Conservation (phyloP, 2,113 vertebrate species). For the Eudyptes chrysolophus region DNA sequence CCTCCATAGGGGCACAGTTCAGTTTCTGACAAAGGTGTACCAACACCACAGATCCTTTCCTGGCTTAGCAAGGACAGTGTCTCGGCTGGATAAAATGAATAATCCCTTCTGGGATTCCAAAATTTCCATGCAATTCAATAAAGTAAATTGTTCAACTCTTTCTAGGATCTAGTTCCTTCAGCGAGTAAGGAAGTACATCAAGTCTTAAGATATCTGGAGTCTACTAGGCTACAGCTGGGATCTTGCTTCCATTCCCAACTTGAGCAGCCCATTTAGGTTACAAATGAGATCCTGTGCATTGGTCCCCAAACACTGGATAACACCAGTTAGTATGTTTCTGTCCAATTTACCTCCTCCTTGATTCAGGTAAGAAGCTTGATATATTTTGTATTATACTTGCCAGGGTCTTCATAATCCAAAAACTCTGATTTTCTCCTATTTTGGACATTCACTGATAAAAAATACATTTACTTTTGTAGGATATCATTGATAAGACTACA, state of each 20-base stretch:
- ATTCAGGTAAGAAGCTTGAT: neutral
- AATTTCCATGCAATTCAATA: neutral
- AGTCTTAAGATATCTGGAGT: neutral
- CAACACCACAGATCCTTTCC: neutral
- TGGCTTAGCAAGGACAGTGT: neutral
- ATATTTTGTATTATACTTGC: neutral
- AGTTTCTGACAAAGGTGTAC: neutral
- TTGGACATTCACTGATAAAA: neutral
- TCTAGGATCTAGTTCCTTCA: neutral
- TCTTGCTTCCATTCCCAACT: neutral
- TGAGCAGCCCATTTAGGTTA: neutral
- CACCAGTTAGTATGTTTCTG: neutral
- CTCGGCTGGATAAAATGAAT: neutral
- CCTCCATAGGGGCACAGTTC: neutral
- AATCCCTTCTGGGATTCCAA: neutral
- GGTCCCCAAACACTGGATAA: neutral
- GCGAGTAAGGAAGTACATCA: neutral
- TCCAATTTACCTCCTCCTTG: neutral
- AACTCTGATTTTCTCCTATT: neutral
- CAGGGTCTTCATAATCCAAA: neutral
- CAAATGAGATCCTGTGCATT: neutral
- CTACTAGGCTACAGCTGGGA: neutral
- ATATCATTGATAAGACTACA: neutral
- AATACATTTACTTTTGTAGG: neutral
- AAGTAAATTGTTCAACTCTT: neutral